Base-by-base conservation (phyloP, 2,797 vertebrate species). In the Labroides dimidiatus region DNA sequence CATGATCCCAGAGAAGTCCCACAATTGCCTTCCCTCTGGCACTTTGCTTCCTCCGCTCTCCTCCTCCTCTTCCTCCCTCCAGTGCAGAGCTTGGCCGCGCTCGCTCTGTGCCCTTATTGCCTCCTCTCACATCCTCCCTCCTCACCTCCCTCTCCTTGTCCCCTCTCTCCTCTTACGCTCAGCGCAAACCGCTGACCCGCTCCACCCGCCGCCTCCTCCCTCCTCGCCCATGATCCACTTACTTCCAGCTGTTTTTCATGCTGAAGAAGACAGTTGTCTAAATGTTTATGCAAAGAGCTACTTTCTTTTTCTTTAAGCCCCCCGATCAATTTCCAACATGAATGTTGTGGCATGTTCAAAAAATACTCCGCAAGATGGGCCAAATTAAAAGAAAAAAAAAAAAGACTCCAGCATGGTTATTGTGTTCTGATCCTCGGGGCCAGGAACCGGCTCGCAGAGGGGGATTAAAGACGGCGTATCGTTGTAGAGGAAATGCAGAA, bases 201-300 rank as follows among this genome's bases (percentile, higher is more conserved):
- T 69, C 73, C 86, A 16, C 78, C 74, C 5, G 59, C 83, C 9
- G 59, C 83, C 87, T 75, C 88, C 72, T 67, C 81, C 85, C 10
- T 58, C 82, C 74, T 87, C 72, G 73, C 59, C 72, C 74, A 66
- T 84, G 92, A 91, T 91, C 90, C 88, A 90, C 93, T 92, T 89
- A 92, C 91, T 92, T 93, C 91, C 89, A 93, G 93, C 94, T 95
- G 94, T 88, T 95, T 87, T 91, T 93, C 92, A 92, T 91, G 91
- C 91, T 84, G 90, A 82, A 93, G 91, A 93, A 91, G 89, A 91
- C 93, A 90, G 91, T 94, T 94, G 93, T 94, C 93, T 94, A 94
- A 94, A 94, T 93, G 93, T 94, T 94, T 94, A 94, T 67, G 83
- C 63, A 86, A 89, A 86, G 76, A 87, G 90, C 89, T 91, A 91